Conservation (phyloP, 2,113 vertebrate genomes). For the Oryzias celebensis region DNA sequence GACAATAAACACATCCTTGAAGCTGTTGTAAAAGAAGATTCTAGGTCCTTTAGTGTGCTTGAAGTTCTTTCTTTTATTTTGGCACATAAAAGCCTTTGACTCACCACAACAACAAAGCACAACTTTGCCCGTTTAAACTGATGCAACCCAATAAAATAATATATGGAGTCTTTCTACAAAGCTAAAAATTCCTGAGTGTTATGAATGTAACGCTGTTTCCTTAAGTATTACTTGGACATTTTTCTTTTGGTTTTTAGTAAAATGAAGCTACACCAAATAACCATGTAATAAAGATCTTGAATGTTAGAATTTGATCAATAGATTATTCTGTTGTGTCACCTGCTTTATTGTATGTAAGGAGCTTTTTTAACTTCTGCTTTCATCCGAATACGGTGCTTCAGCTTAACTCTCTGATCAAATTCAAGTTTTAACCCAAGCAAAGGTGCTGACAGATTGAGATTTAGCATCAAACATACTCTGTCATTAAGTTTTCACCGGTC, state of each 20-base stretch:
- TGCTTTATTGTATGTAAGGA: slow-evolving; percentile 13
- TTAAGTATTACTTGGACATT: slow-evolving; percentile 9
- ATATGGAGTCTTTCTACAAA: slow-evolving; percentile 39
- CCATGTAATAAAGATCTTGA: background rate
- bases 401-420: slow-evolving; percentile 39
- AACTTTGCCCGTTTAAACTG: slow-evolving; percentile 38
- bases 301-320: background rate
- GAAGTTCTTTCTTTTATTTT: slow-evolving; percentile 14
- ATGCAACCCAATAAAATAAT: slow-evolving; percentile 46
- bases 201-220: slow-evolving; percentile 43
- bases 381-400: too few species aligned
- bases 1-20: slow-evolving; percentile 21
- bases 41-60: slow-evolving; percentile 19
- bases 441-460: slow-evolving; percentile 17
- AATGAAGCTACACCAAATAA: slow-evolving; percentile 10
- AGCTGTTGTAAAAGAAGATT: slow-evolving; percentile 23
- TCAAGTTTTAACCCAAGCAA: slow-evolving; percentile 41
- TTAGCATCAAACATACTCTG: slow-evolving; percentile 34
- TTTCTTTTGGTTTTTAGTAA: background rate
- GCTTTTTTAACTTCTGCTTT: slow-evolving; percentile 22
- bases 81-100: slow-evolving; percentile 28
- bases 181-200: slow-evolving; percentile 30
- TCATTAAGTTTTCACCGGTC: slow-evolving; percentile 37
- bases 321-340: slow-evolving; percentile 3
- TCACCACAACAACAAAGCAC: slow-evolving; percentile 22